Base-by-base conservation (phyloP, 2,797 vertebrate species). In the Acridotheres tristis region DNA sequence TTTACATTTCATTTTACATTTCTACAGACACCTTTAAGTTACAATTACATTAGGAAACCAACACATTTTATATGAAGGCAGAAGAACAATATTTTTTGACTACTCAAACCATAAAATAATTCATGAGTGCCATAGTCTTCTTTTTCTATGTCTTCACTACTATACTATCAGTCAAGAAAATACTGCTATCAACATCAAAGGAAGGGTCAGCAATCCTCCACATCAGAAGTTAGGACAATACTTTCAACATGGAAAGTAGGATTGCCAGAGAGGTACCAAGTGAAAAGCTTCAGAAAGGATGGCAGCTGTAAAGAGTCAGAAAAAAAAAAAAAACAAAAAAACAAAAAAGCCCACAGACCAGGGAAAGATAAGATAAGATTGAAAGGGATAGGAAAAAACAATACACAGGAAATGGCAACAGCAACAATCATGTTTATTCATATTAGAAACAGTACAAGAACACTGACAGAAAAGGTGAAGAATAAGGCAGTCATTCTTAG, bases 1-100 rank as follows among this genome's bases (percentile, higher is more conserved):
- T 90, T 88, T 48, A 91, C 76, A 89, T 78, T 85, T 92, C 27
- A 74, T 83, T 80, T 85, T 68, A 93, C 90, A 95, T 80, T 89
- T 96, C 76, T 73, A 84, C 80, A 93, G 91, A 69, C 73, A 78
- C 62, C 48, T 88, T 92, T 38, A 66, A 93, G 82, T 86, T 48
- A 93, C 76, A 94, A 72, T 47, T 77, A 91, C 58, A 85, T 80
- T 81, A 77, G 40, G 29, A 88, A 91, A 91, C 29, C 51, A 91
- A 42, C 10, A 48, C 55, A 88, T 68, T 85, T 81, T 76, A 59
- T 89, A 90, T 47, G 57, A 88, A 88, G 45, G 58, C 54, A 89
- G 61, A 89, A 91, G 38, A 91, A 75, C 55, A 67, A 47, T 66
- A 85, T 15, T 77, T 95, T 81, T 72, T 82, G 50, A 51, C 75